phyloP scores from a whole-genome alignment of 1,140 invertebrate species.

The Tetramorium simillimum region DNA sequence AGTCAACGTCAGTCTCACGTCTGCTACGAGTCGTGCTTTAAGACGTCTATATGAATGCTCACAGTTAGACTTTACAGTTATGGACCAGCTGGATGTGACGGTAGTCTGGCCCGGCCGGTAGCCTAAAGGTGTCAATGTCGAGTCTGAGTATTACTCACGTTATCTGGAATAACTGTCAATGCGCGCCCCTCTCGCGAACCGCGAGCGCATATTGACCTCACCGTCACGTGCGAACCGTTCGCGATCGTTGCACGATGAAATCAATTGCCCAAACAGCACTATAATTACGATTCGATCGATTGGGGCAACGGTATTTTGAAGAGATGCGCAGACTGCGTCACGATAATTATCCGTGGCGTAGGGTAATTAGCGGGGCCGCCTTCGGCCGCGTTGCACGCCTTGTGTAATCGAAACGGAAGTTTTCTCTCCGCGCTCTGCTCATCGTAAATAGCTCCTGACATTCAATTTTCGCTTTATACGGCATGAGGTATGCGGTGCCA shows the following conservation, averaged over 20 bases:
- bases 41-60: not conserved
- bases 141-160: not conserved
- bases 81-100: constrained; percentile 21
- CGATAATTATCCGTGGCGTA: not conserved
- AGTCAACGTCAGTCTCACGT: not conserved
- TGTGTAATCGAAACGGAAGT: constrained; percentile 35
- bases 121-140: constrained; percentile 41
- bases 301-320: not conserved
- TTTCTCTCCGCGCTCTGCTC: constrained; percentile 19
- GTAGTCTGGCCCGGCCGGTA: not conserved
- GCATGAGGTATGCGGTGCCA: not conserved
- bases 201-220: constrained; percentile 30
- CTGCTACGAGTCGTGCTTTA: not conserved
- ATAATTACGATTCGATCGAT: constrained; percentile 19
- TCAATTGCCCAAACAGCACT: constrained; percentile 37
- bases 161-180: constrained; percentile 42
- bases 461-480: constrained; percentile 24
- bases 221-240: constrained; percentile 22
- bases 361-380: not conserved
- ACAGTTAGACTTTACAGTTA: constrained; percentile 51
- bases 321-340: not conserved
- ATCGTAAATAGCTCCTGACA: not conserved
- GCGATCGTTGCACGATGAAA: constrained; percentile 20
- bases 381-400: not conserved
- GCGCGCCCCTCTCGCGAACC: not conserved